Evolutionary conservation across 2,113 vertebrate species (phyloP).

Genomic region (Acinonyx jubatus): DNA sequence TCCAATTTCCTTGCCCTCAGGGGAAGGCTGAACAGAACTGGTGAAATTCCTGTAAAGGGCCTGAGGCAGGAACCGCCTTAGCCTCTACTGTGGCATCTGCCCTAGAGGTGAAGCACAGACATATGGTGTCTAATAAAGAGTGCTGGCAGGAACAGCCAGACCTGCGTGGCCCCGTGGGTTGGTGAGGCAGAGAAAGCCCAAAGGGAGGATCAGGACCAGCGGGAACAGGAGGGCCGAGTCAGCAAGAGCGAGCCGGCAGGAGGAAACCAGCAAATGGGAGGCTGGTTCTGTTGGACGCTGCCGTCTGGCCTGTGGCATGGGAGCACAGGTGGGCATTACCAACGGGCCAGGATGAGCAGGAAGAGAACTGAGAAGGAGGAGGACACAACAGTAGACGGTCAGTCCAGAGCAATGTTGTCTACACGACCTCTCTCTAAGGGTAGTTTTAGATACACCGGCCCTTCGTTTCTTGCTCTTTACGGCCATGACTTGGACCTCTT

Average conservation of each 20-base stretch:
- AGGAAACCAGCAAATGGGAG: not conserved
- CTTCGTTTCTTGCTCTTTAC: not conserved
- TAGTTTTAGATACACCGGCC: not conserved
- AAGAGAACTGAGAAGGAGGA: not conserved
- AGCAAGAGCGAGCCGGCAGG: not conserved
- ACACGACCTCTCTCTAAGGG: not conserved
- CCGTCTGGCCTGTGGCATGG: too few relatives aligned
- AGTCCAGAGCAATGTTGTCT: not conserved
- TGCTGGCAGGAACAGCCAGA: too few relatives aligned
- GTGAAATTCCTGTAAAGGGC: not conserved
- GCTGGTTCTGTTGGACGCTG: not conserved
- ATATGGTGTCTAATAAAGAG: rapidly evolving
- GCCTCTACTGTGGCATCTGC: not conserved
- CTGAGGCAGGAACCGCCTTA: not conserved
- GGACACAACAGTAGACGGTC: rapidly evolving
- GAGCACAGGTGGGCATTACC: rapidly evolving
- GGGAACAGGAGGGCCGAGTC: not conserved
- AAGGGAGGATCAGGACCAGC: rapidly evolving
- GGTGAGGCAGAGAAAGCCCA: not conserved
- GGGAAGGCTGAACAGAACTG: not conserved
- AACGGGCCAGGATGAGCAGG: not conserved
- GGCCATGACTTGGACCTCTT: not conserved
- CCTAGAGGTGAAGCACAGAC: not conserved
- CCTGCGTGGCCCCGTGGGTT: rapidly evolving
- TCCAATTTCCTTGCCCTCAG: not conserved